phyloP scores from a whole-genome alignment of 2,113 vertebrate species.

The Suricata suricatta region DNA sequence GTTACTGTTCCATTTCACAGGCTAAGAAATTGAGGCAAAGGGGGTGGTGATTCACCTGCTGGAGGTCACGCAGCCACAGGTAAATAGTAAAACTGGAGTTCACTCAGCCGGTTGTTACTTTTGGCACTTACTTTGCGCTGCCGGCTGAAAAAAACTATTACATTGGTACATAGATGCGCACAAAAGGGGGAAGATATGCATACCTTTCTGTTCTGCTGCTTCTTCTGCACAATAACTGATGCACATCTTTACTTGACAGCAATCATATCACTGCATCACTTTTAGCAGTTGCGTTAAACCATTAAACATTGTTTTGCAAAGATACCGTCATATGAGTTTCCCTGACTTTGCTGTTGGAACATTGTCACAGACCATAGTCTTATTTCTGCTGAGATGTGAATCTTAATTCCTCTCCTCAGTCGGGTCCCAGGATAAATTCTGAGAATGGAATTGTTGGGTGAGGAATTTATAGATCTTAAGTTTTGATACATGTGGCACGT shows the following conservation, averaged over 20 bases:
- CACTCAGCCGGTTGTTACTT: neutral
- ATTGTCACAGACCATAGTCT: fast-evolving
- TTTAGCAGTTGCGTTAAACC: too few relatives aligned
- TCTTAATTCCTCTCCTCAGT: fast-evolving
- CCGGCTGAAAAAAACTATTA: neutral
- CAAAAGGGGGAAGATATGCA: fast-evolving
- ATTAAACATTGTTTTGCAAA: neutral
- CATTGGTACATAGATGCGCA: fast-evolving
- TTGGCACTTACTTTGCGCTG: neutral
- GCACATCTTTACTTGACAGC: neutral
- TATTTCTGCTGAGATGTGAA: fast-evolving
- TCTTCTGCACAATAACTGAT: fast-evolving
- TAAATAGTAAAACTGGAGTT: fast-evolving
- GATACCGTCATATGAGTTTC: fast-evolving
- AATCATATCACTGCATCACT: fast-evolving
- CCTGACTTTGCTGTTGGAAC: neutral
- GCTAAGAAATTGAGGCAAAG: neutral
- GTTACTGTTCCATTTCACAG: neutral
- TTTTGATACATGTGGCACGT: too few relatives aligned
- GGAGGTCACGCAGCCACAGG: fast-evolving
- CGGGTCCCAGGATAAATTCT: neutral
- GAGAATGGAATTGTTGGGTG: neutral
- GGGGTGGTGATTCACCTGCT: neutral
- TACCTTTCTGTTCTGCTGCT: neutral
- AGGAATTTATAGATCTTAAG: neutral